A percentile compares a stretch with the other conserved stretches of the same genome.
phyloP scores from a whole-genome alignment of 2,113 vertebrate genomes.

The Dicaeum eximium region DNA sequence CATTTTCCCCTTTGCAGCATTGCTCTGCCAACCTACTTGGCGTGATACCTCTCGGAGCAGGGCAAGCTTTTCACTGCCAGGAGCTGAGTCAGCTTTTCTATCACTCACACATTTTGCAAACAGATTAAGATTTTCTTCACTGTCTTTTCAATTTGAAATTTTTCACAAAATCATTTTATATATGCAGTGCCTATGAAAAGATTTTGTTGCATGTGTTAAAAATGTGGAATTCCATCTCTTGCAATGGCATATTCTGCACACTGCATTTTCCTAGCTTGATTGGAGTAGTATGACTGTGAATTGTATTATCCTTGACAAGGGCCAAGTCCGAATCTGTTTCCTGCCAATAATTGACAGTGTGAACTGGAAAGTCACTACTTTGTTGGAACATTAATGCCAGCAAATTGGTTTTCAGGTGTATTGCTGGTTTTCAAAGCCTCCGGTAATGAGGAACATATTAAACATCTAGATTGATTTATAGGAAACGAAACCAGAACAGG shows the following conservation, averaged over 20 bases:
- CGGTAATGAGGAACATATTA: neutral
- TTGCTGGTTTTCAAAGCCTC: neutral
- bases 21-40: neutral
- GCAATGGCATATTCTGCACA: neutral
- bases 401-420: slow-evolving; percentile 45
- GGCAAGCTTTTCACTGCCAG: neutral
- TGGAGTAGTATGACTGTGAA: neutral
- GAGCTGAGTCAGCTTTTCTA: slow-evolving; percentile 30
- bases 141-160: neutral
- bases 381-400: slow-evolving; percentile 7
- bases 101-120: neutral
- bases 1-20: neutral
- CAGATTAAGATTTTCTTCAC: neutral
- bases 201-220: neutral
- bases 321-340: slow-evolving; percentile 32
- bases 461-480: slow-evolving; percentile 38
- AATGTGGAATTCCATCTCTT: neutral
- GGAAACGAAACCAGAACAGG: neutral
- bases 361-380: slow-evolving; percentile 18
- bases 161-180: neutral
- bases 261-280: neutral
- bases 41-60: neutral
- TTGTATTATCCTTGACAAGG: slow-evolving; percentile 23
- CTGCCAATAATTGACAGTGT: slow-evolving; percentile 13
- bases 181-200: neutral